Conservation (phyloP, 1,140 invertebrate genomes). For the Pogonomyrmex californicus region DNA sequence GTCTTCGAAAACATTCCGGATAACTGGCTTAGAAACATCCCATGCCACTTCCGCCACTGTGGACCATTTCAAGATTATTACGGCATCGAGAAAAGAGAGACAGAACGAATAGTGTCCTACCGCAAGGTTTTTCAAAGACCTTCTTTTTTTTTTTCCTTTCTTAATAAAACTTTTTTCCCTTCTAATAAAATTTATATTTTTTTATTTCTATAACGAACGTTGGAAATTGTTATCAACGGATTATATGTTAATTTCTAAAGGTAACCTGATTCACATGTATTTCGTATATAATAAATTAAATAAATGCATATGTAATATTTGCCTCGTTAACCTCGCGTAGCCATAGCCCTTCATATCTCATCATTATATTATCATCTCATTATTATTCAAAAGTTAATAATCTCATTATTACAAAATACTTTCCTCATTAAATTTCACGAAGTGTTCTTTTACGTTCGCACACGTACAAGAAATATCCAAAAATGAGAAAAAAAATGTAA, state of each 20-base stretch:
- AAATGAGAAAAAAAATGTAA: too few species aligned
- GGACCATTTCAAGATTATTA: not conserved
- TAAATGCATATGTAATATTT: too few species aligned
- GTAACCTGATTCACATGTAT: not conserved
- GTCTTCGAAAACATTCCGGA: conserved; percentile 34
- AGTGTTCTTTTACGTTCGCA: not conserved
- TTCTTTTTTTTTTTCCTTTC: not conserved
- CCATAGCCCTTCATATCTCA: not conserved
- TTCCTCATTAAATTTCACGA: not conserved
- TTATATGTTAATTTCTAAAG: conserved; percentile 18
- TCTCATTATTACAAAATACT: not conserved
- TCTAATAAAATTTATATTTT: not conserved
- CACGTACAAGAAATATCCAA: not conserved
- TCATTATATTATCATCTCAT: not conserved
- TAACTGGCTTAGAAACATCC: conserved; percentile 21
- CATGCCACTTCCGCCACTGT: not conserved
- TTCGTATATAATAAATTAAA: not conserved
- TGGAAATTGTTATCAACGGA: not conserved
- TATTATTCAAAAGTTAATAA: conserved; percentile 22
- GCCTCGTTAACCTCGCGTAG: too few species aligned
- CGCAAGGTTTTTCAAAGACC: not conserved
- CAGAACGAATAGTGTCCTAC: not conserved
- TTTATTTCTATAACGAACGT: not conserved
- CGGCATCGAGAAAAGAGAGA: not conserved
- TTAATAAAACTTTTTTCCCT: conserved; percentile 12